Evolutionary conservation across 2,113 vertebrate genomes (phyloP).

Genomic region (Dissostichus mawsoni): DNA sequence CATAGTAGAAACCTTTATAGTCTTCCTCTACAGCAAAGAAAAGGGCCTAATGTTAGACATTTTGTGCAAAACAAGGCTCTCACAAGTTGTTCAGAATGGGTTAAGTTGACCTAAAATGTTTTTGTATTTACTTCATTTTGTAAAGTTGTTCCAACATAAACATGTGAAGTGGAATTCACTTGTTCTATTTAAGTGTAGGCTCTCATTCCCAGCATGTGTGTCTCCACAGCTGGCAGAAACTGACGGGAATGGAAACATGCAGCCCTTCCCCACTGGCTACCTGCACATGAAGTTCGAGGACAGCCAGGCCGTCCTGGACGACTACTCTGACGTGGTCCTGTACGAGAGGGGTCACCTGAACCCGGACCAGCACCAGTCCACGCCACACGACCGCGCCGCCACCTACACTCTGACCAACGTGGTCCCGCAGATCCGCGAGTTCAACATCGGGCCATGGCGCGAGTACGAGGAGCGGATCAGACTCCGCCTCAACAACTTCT

Average conservation of each 20-base stretch:
- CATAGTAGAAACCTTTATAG: too few species aligned
- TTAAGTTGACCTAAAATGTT: too few species aligned
- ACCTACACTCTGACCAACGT: constrained; percentile 83
- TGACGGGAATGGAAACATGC: constrained; percentile 79
- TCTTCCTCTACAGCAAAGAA: too few species aligned
- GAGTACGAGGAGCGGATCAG: constrained; percentile 79
- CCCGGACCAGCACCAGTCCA: constrained; percentile 83
- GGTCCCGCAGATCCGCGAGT: constrained; percentile 80
- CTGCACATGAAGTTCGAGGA: constrained; percentile 84
- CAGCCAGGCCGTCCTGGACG: constrained; percentile 80
- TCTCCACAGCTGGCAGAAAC: constrained; percentile 73
- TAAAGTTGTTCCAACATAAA: too few species aligned
- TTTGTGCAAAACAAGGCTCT: neutral
- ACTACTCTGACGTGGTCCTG: constrained; percentile 80
- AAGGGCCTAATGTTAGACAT: too few species aligned
- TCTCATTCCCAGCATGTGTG: neutral
- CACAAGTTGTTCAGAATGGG: neutral
- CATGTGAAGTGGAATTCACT: too few species aligned
- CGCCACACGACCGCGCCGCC: constrained; percentile 77
- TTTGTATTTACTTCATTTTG: too few species aligned
- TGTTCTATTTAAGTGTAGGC: neutral
- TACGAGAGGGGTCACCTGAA: constrained; percentile 82
- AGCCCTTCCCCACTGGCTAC: constrained; percentile 76
- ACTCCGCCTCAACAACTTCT: constrained; percentile 81
- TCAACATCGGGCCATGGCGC: constrained; percentile 83